Evolutionary conservation across 53 echinoderm and acorn worm species (phyloP), one percentile per base, ranked within the genome.

Genomic region (Astropecten irregularis): DNA sequence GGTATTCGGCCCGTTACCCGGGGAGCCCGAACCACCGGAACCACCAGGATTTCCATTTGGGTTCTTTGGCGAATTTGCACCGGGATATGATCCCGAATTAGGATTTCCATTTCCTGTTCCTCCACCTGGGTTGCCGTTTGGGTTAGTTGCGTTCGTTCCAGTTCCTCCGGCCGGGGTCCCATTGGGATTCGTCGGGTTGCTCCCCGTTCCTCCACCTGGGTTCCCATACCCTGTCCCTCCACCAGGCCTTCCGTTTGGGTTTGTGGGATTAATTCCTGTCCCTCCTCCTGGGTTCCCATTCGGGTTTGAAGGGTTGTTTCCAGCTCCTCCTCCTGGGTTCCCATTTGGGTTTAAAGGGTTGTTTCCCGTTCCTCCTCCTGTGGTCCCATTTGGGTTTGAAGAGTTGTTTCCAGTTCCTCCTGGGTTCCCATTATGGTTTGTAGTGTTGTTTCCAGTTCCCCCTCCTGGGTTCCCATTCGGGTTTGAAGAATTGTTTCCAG

Each of bases 111-210:
- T n/a, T n/a, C n/a, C n/a, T n/a, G n/a, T n/a, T n/a, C n/a, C n/a
- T n/a, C n/a, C n/a, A n/a, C n/a, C n/a, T n/a, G n/a, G n/a, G n/a
- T n/a, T n/a, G n/a, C n/a, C n/a, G n/a, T n/a, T n/a, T n/a, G n/a
- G n/a, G n/a, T n/a, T n/a, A n/a, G n/a, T n/a, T n/a, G n/a, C n/a
- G n/a, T n/a, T n/a, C n/a, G n/a, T n/a, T n/a, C n/a, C n/a, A n/a
- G n/a, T n/a, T n/a, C n/a, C n/a, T n/a, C n/a, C n/a, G n/a, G 15
- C 25, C 6, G 76, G 76, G 29, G 56, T 76, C 56, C 56, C 58
- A 28, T 58, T 76, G 11, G 57, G 55, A 44, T 39, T n/a, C n/a
- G n/a, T 49, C 6, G 7, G 18, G 16, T 34, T 29, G 3, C 22
- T 35, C 26, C 62, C 35, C 7, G 33, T 62, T 9, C 67, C 67